Conservation (phyloP, 2,797 vertebrate species). For the Chiropotes sagulatus region DNA sequence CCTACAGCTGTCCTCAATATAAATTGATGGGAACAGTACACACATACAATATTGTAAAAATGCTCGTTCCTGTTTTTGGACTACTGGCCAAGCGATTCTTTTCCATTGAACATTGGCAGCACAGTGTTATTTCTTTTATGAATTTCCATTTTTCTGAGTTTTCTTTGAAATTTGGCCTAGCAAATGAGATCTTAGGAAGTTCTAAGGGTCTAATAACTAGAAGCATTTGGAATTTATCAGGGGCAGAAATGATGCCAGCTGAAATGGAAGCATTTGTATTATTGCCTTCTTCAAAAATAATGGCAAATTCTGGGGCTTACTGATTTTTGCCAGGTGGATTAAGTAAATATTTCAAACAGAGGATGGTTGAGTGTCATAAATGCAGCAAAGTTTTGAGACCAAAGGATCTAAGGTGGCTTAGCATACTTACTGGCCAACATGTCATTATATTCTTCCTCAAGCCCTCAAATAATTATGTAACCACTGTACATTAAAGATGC, state of each 20-base stretch:
- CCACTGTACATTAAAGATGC: neutral
- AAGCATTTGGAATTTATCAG: constrained; percentile 67
- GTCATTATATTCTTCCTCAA: neutral
- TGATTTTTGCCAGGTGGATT: neutral
- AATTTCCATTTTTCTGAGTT: constrained; percentile 80
- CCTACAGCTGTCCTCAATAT: constrained; percentile 32
- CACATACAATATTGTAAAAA: constrained; percentile 75
- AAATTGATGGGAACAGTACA: constrained; percentile 75
- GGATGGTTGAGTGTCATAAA: neutral
- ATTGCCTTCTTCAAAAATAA: constrained; percentile 56
- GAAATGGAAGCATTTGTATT: constrained; percentile 66
- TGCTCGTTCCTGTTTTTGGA: constrained; percentile 59
- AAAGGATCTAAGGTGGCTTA: neutral
- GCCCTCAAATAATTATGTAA: neutral
- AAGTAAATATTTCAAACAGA: neutral
- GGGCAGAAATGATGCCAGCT: constrained; percentile 35
- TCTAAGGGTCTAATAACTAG: constrained; percentile 70
- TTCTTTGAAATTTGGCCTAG: constrained; percentile 67
- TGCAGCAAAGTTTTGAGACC: neutral
- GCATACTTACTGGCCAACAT: neutral
- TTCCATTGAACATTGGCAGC: constrained; percentile 53
- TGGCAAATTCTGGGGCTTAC: neutral
- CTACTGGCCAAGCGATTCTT: constrained; percentile 76
- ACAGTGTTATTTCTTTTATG: constrained; percentile 71
- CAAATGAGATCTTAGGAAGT: constrained; percentile 56